Evolutionary conservation across 2,888 invertebrate genomes (phyloP).

Genomic region (Eubasilissa splendida): DNA sequence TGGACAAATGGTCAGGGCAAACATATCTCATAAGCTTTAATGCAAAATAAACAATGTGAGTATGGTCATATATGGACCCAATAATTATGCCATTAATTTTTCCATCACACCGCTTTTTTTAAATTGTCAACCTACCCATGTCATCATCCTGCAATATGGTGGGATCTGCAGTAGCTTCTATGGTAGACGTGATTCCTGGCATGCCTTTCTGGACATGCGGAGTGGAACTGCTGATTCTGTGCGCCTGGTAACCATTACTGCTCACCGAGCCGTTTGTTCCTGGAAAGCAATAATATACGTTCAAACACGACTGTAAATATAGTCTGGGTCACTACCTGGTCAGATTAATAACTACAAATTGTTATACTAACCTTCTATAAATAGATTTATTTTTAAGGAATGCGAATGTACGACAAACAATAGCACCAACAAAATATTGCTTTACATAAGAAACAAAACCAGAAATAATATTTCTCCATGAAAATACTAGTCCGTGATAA

Average conservation of each 20-base stretch:
- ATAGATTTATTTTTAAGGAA: too few species aligned
- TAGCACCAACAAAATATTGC: too few species aligned
- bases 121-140: conserved; percentile 73
- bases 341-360: neutral
- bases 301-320: neutral
- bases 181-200: conserved; percentile 67
- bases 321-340: too few species aligned
- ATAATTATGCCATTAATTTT: neutral
- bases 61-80: too few species aligned
- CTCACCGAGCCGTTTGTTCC: conserved; percentile 57
- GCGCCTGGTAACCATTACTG: conserved; percentile 56
- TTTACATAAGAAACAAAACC: too few species aligned
- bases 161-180: conserved; percentile 63
- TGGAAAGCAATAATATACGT: conserved; percentile 30
- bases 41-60: too few species aligned
- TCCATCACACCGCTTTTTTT: conserved; percentile 59
- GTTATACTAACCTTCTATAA: too few species aligned
- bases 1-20: too few species aligned
- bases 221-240: conserved; percentile 63
- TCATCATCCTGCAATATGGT: conserved; percentile 81
- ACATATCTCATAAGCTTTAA: too few species aligned
- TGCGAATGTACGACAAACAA: too few species aligned
- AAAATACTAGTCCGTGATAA: neutral
- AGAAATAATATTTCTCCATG: neutral
- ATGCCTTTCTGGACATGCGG: conserved; percentile 67